These are phyloP conservation scores for Papilio dardanus DNA, from an alignment of 1,140 invertebrate genomes.

Conservation along the genomic window DNA sequence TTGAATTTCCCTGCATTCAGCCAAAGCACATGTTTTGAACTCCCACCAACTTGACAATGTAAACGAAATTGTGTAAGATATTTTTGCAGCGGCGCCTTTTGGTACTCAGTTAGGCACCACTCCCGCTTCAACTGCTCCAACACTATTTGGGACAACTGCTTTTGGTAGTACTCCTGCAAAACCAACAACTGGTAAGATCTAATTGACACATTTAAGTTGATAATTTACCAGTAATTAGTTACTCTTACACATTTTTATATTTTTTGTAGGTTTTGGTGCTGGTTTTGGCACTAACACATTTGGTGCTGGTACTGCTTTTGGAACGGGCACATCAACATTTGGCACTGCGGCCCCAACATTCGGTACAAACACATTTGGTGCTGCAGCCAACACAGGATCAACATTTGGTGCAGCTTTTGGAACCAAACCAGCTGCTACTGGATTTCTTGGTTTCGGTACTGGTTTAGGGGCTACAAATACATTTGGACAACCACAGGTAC, in stretches of 20 bases:
- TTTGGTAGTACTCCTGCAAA: constrained; percentile 77
- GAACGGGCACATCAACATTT: constrained; percentile 61
- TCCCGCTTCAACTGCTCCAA: constrained; percentile 66
- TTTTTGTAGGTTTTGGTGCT: constrained; percentile 65
- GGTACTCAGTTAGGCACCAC: constrained; percentile 59
- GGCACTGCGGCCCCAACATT: constrained; percentile 63
- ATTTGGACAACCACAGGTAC: constrained; percentile 65
- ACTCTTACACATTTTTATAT: not conserved
- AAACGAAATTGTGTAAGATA: constrained; percentile 24
- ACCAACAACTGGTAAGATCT: constrained; percentile 64
- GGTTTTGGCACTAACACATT: constrained; percentile 65
- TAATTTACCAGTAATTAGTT: constrained; percentile 33
- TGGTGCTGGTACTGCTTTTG: constrained; percentile 63
- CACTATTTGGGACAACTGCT: constrained; percentile 78
- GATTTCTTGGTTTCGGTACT: constrained; percentile 81
- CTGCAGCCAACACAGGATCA: constrained; percentile 52
- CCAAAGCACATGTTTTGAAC: too few relatives aligned
- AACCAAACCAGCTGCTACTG: constrained; percentile 74
- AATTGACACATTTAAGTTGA: too few relatives aligned
- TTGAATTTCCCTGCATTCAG: not conserved
- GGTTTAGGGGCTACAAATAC: constrained; percentile 57
- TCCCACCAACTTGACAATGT: too few relatives aligned
- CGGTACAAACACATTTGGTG: constrained; percentile 66
- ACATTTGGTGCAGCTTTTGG: constrained; percentile 77
- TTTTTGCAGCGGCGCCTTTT: constrained; percentile 64